Base-by-base conservation (phyloP, 2,888 invertebrate genomes). In the Apantesis nais region DNA sequence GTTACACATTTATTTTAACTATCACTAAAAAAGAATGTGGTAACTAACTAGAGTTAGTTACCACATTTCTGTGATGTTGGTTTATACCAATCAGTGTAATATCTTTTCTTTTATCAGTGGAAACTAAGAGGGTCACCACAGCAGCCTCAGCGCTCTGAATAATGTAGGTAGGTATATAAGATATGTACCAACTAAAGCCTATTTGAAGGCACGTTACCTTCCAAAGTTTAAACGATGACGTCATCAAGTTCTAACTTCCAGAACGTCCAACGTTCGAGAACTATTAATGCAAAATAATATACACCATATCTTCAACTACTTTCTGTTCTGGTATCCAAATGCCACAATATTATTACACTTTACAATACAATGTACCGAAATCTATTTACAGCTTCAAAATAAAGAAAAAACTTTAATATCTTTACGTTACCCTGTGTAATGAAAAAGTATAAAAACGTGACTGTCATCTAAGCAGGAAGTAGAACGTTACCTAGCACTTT, bases 331-430 rank as follows among this genome's bases (percentile, higher is more conserved):
- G 12, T 55, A 58, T 58, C 16, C 25, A 1, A 58, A 58, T 58
- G 4, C 16, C 25, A 29, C 8, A 2, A 1, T 16, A 5, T 29
- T 58, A 71, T 69, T 44, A 68, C 66, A 68, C 66, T 66, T 66
- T 67, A 76, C 68, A 76, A 76, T 60, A 67, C 65, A 79, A 79
- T 77, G 69, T 74, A 64, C 62, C 55, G 22, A 70, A 62, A 79
- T 82, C 82, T 67, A 80, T 78, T 80, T 29, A 77, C 78, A 76
- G 74, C 67, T 75, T 69, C 69, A 61, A 69, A 72, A n/a, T 55
- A 55, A 12, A 55, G 52, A 55, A 58, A 58, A 58, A 58, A 58
- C 63, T 37, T 63, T 16, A 63, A 68, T 78, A 73, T 61, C 55
- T 73, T 74, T 69, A 25, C 41, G 22, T 70, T 74, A 66, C 66